Base-by-base conservation (phyloP, 2,113 vertebrate genomes). In the Symphodus melops region DNA sequence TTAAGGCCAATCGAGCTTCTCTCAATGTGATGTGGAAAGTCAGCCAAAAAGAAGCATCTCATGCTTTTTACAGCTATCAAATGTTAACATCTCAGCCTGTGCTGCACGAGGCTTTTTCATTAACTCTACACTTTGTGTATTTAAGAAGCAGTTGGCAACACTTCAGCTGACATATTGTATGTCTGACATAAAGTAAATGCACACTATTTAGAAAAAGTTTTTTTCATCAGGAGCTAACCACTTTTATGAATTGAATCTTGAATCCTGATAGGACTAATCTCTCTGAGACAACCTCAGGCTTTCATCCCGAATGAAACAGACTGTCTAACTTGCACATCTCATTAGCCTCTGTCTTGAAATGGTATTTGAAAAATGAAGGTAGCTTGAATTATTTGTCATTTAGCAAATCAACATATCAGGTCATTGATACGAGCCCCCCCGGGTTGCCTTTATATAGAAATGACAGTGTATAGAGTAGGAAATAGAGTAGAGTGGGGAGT, bases 191-290 rank as follows among this genome's bases (percentile, higher is more conserved):
- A 21, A 48, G 17, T 46, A 20, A 60, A 41, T 23, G 16, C 7
- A 42, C 1, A 36, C 49, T 8, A 36, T 12, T 58, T 33, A 72
- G 25, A 59, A 25, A 48, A 41, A 41, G 33, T 4, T 13, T 68
- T 68, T 39, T 68, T 60, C 21, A 65, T 61, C 23, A 61, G 41
- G 21, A 48, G 49, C 49, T 55, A 21, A 68, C 57, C 46, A 57
- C 75, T 49, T 49, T 36, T 23, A 48, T 49, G 39, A 72, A 59
- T 62, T 79, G 9, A 2, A 60, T 62, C 59, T 76, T 86, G 58
- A 33, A 65, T 62, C 59, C 72, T 86, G 58, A 33, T 61, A 53
- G 56, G 62, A 56, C 53, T 68, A 68, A 56, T 71, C 61, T 77
- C 66, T 78, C 23, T 33, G 33, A 69, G 33, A 60, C 49, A 20